Evolutionary conservation across 2,113 vertebrate species (phyloP).

Genomic region (Raja brachyura): DNA sequence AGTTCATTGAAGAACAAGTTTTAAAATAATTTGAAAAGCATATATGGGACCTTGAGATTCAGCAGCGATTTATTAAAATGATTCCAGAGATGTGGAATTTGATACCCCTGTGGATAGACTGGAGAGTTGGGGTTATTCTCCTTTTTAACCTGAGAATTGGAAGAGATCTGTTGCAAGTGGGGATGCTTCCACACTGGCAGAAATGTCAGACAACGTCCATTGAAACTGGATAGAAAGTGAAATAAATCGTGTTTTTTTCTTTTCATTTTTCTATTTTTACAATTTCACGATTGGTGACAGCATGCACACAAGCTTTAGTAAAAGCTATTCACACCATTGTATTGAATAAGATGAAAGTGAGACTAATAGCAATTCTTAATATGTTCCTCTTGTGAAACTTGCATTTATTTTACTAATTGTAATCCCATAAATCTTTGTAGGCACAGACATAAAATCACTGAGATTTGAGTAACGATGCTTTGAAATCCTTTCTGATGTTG

Average conservation of each 20-base stretch:
- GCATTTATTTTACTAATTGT: background rate
- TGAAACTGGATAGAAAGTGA: too few species aligned
- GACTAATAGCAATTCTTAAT: background rate
- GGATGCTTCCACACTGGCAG: too few species aligned
- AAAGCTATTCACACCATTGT: background rate
- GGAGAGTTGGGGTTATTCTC: too few species aligned
- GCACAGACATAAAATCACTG: background rate
- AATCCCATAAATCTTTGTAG: background rate
- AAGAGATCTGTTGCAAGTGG: too few species aligned
- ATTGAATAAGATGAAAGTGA: background rate
- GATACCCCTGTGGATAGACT: too few species aligned
- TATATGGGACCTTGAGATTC: too few species aligned
- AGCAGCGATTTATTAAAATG: too few species aligned
- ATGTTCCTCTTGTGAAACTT: background rate
- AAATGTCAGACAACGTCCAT: too few species aligned
- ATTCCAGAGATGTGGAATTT: too few species aligned
- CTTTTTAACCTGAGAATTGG: too few species aligned
- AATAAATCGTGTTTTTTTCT: background rate
- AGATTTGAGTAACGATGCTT: background rate
- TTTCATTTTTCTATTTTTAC: background rate
- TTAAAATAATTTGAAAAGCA: too few species aligned
- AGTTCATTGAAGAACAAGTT: too few species aligned
- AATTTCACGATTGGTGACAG: background rate
- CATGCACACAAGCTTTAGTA: background rate
- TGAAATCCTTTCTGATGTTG: background rate